Percentiles rank a stretch among this genome's conserved stretches.
phyloP scores from a whole-genome alignment of 2,888 invertebrate genomes.

The Papilio gigon region DNA sequence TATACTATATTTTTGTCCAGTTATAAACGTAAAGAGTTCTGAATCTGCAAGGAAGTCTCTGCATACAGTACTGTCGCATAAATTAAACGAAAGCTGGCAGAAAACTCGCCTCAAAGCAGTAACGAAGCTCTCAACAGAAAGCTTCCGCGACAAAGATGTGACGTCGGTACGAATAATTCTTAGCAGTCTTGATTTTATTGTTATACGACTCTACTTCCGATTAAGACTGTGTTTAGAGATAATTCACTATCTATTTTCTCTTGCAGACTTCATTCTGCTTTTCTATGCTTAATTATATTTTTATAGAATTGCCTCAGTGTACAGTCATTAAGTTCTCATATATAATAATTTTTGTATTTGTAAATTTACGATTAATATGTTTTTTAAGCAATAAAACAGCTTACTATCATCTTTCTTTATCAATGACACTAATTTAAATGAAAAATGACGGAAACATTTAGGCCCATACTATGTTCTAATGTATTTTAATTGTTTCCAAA shows the following conservation, averaged over 20 bases:
- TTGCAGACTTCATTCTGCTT: slow-evolving; percentile 1
- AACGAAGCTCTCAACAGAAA: slow-evolving; percentile 34
- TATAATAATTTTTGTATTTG: too few relatives aligned
- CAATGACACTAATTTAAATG: too few relatives aligned
- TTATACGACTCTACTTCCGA: slow-evolving; percentile 24
- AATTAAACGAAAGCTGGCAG: slow-evolving; percentile 37
- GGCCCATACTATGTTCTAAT: too few relatives aligned
- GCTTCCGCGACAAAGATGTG: slow-evolving; percentile 35
- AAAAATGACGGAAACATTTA: too few relatives aligned
- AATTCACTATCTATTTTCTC: slow-evolving; percentile 22
- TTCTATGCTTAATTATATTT: background rate
- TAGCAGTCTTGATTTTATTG: slow-evolving; percentile 34
- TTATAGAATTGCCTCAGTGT: background rate
- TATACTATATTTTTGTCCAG: slow-evolving; percentile 7
- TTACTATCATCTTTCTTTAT: too few relatives aligned
- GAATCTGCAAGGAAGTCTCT: slow-evolving; percentile 32
- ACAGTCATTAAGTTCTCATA: too few relatives aligned
- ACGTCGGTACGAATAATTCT: slow-evolving; percentile 4
- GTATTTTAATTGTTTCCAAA: too few relatives aligned
- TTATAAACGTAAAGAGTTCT: slow-evolving; percentile 5
- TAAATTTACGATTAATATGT: too few relatives aligned
- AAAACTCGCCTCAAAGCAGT: slow-evolving; percentile 33
- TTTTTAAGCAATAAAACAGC: too few relatives aligned
- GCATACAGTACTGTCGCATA: slow-evolving; percentile 27
- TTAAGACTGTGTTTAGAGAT: slow-evolving; percentile 7